Base-by-base conservation (phyloP, 2,888 invertebrate genomes). In the Lithophane socia region DNA sequence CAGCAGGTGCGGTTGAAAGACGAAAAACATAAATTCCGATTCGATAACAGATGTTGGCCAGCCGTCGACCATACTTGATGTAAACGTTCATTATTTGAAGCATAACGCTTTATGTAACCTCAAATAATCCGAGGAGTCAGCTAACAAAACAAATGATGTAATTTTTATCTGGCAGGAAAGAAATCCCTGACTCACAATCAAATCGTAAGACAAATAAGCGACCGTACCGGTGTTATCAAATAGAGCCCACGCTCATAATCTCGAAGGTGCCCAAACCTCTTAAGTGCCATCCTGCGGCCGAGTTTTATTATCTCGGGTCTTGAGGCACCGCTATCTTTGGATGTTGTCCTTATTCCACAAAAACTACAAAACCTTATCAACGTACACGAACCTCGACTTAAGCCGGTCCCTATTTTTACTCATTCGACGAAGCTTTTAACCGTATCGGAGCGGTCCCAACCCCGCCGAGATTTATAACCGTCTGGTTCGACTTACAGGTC, bases 301-400 rank as follows among this genome's bases (percentile, higher is more conserved):
- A 94, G 92, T 93, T 93, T 94, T 85, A 88, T 95, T 95, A 95
- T 95, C 94, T 94, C 86, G 91, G 89, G 90, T 87, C 81, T 88
- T 90, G 91, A 91, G 90, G 90, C 92, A 89, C 92, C 92, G 93
- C 94, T 96, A 96, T 96, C 96, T 94, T 89, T 89, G 91, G 92
- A 91, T 91, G 92, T 91, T 92, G 94, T 92, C 91, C 92, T 93
- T 91, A 90, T 92, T 92, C 92, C 92, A 96, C 94, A 96, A 96
- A 96, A 96, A 96, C 94, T 93, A 93, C 93, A 92, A 92, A 92
- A 93, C 92, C 95, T 96, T 96, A 96, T 96, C 96, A 94, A 89
- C 75, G 89, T 92, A 96, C 96, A 96, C 94, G 95, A 93, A 96
- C 95, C 94, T 94, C 93, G 92, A 95, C 96, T 96, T 96, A 96